Base-by-base conservation (phyloP, 2,888 invertebrate genomes). In the Lymantria dispar region DNA sequence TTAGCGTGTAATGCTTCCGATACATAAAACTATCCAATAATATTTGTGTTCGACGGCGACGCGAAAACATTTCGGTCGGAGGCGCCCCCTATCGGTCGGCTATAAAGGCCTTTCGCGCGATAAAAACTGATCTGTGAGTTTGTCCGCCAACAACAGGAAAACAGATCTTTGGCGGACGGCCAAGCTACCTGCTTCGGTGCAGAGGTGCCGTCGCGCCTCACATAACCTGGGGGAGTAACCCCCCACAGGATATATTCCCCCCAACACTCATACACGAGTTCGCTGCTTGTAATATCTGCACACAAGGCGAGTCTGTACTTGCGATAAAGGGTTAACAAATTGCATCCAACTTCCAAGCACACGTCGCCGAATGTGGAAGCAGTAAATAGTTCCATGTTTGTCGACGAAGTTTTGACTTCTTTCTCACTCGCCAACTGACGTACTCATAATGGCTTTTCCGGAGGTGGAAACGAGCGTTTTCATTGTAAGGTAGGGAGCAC, bases 51-150 rank as follows among this genome's bases (percentile, higher is more conserved):
- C 80, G 80, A 74, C 80, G 83, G 79, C 83, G 83, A 84, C 78
- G 75, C 76, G 83, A 83, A 87, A 87, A 86, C 85, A 86, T 86
- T 86, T 80, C 77, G 82, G 74, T 56, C 74, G 70, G 68, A 71
- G 74, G 76, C 78, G 73, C 78, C 78, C 79, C 79, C 83, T 85
- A 85, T 87, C 87, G 85, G 85, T 82, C 78, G 84, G 78, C 88
- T 81, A 90, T 92, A 91, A 91, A 91, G 89, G 90, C 89, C 87
- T 89, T 85, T 85, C 84, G 85, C 86, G 85, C 85, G 90, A 91
- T 91, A 91, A 91, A 91, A 91, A 91, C 89, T 88, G 91, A 91
- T 91, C 90, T 88, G 90, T 84, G 87, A 87, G 89, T 87, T 85
- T 83, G 85, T 83, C 84, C 78, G 78, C 79, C 85, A 83, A 85